Conservation (phyloP, 2,113 vertebrate species). For the Epinephelus moara region DNA sequence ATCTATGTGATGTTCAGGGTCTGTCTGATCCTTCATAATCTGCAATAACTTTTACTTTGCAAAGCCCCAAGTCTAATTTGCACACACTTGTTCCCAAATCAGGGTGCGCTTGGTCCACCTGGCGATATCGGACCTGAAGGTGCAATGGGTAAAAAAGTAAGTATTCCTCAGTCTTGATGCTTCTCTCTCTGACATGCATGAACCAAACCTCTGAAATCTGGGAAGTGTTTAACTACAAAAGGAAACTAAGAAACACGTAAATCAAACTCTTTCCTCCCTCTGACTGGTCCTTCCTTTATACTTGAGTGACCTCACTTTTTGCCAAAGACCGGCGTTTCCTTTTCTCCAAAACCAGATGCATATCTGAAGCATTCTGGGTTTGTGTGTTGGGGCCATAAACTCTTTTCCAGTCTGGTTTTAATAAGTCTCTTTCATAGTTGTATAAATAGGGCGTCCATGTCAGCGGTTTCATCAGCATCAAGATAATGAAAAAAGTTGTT, state of each 20-base stretch:
- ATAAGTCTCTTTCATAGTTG: conserved; percentile 18
- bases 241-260: neutral
- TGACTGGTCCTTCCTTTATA: neutral
- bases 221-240: conserved; percentile 2
- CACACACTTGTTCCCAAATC: conserved; percentile 11
- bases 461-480: conserved; percentile 15
- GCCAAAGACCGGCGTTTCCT: neutral
- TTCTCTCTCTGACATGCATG: neutral
- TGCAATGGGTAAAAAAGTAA: conserved; percentile 88
- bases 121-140: conserved; percentile 91
- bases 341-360: conserved; percentile 47
- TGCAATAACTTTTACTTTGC: neutral
- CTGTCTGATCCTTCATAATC: neutral
- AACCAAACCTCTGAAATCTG: neutral
- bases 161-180: conserved; percentile 28
- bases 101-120: conserved; percentile 88
- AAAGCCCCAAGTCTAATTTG: neutral
- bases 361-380: conserved; percentile 4
- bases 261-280: neutral
- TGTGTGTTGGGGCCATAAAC: neutral
- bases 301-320: neutral
- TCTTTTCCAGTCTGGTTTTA: conserved; percentile 38
- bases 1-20: neutral
- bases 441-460: neutral
- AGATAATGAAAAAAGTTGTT: neutral